Percentiles rank a stretch among this genome's conserved stretches.
Conservation (phyloP, 2,113 vertebrate genomes). For the Chionomys nivalis region DNA sequence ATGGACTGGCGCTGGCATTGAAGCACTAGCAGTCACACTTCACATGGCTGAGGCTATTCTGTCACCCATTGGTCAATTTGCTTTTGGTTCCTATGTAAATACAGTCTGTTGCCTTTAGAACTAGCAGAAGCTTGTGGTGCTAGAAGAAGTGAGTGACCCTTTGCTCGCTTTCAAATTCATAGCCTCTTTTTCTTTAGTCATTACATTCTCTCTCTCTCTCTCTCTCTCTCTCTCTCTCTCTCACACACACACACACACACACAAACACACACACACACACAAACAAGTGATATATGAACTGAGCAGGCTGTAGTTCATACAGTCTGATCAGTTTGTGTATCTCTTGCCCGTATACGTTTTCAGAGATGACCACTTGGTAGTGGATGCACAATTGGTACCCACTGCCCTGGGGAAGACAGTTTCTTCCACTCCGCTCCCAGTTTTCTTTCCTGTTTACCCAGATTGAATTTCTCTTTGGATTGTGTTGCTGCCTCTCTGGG, state of each 20-base stretch:
- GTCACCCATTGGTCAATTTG: constrained; percentile 31
- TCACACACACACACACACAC: too few species aligned
- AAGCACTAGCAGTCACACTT: background rate
- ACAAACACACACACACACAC: background rate
- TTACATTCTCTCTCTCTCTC: too few species aligned
- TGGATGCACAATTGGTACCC: background rate
- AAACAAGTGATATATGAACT: too few species aligned
- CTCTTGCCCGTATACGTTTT: background rate
- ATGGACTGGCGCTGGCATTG: background rate
- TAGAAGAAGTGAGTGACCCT: background rate
- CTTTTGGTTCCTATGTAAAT: constrained; percentile 17
- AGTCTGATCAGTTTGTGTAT: too few species aligned
- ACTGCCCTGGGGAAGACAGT: background rate
- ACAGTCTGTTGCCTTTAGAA: constrained; percentile 2
- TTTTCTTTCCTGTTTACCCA: background rate
- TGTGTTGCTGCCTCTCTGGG: background rate
- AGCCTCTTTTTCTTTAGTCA: background rate
- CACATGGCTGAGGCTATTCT: background rate
- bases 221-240: too few species aligned
- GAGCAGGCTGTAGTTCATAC: too few species aligned
- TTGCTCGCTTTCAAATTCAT: background rate
- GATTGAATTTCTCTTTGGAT: background rate
- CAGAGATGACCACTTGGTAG: background rate
- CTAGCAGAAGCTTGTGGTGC: background rate
- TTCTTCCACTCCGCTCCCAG: background rate